These are phyloP conservation scores for Botrylloides violaceus DNA, from an alignment of 23 tunicate species.

Conservation along the genomic window DNA sequence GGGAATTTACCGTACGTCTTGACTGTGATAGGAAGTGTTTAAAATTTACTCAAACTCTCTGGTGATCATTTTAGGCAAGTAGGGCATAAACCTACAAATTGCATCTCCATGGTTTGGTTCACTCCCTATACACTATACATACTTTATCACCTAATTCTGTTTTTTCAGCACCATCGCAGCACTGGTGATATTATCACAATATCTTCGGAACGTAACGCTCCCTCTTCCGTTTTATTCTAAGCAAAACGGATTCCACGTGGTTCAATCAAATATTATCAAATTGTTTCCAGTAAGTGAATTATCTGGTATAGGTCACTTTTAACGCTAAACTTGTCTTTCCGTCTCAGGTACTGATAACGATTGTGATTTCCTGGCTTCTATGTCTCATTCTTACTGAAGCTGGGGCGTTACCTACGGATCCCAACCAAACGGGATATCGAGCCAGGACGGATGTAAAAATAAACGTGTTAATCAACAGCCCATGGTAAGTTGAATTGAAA, in stretches of 20 bases:
- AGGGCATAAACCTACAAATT: too few species aligned
- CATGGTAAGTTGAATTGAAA: constrained; percentile 29
- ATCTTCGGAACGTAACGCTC: background rate
- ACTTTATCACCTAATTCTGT: background rate
- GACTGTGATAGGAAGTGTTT: too few species aligned
- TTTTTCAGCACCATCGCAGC: background rate
- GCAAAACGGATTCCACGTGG: background rate
- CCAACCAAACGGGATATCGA: constrained; percentile 11
- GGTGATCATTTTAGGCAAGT: too few species aligned
- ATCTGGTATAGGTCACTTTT: background rate
- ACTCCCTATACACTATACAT: too few species aligned
- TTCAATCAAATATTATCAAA: background rate
- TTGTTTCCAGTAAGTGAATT: background rate
- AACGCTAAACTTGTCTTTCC: background rate
- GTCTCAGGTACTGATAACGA: constrained; percentile 43
- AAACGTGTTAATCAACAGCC: constrained; percentile 21
- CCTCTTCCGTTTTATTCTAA: background rate
- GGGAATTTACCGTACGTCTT: too few species aligned
- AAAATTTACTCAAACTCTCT: too few species aligned
- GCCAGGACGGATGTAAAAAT: constrained; percentile 35
- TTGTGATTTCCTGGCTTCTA: constrained; percentile 41
- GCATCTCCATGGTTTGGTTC: too few species aligned
- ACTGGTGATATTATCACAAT: background rate
- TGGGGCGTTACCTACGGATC: constrained; percentile 33
- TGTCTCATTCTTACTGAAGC: constrained; percentile 38